These are phyloP conservation scores for Dromaius novaehollandiae DNA, from an alignment of 2,113 vertebrate genomes.

Conservation along the genomic window DNA sequence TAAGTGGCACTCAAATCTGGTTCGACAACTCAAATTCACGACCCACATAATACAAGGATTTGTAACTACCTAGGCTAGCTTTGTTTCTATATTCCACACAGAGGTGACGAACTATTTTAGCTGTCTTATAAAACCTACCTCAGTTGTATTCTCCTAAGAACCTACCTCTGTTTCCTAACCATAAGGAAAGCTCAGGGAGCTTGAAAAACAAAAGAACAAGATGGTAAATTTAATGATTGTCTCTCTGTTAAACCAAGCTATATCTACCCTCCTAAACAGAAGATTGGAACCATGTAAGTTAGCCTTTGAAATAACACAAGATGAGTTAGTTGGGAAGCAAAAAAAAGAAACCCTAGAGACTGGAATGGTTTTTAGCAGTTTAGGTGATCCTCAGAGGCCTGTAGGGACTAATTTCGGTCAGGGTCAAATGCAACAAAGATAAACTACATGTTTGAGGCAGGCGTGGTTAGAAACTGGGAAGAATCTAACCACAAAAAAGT, in stretches of 20 bases:
- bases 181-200: not conserved
- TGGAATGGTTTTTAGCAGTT: not conserved
- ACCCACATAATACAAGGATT: not conserved
- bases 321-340: not conserved
- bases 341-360: not conserved
- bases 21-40: not conserved
- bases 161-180: not conserved
- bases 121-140: not conserved
- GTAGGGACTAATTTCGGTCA: slow-evolving; percentile 31
- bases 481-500: slow-evolving; percentile 9
- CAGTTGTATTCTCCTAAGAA: not conserved
- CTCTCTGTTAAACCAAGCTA: not conserved
- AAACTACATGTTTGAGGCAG: slow-evolving; percentile 29
- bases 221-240: not conserved
- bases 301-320: not conserved
- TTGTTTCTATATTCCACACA: not conserved
- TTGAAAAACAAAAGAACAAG: not conserved
- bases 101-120: not conserved
- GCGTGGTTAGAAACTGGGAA: slow-evolving; percentile 5
- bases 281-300: not conserved
- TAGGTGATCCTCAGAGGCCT: not conserved
- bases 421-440: not conserved
- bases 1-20: not conserved
- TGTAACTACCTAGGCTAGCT: not conserved
- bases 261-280: not conserved